Percentiles rank a stretch among this genome's conserved stretches.
These are phyloP conservation scores for Smithornis capensis DNA, from an alignment of 2,113 vertebrate genomes.

Conservation along the genomic window DNA sequence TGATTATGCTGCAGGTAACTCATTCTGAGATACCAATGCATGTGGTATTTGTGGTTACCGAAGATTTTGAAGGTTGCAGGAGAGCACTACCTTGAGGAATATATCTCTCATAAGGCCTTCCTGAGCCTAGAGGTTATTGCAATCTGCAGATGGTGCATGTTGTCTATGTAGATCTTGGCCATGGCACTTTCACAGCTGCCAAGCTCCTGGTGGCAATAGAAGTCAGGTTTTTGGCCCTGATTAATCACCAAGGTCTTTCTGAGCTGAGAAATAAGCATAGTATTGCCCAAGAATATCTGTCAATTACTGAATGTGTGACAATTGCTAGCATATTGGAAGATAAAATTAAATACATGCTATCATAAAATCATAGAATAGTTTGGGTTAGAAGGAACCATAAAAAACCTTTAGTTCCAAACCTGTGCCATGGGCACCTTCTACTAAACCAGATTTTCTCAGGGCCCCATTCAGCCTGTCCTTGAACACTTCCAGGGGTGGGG, in stretches of 20 bases:
- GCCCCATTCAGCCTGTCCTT: neutral
- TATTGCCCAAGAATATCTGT: neutral
- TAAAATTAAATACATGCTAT: neutral
- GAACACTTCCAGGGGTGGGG: neutral
- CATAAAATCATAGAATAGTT: neutral
- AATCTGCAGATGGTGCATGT: neutral
- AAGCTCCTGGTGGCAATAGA: neutral
- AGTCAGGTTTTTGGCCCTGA: neutral
- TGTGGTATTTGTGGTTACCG: neutral
- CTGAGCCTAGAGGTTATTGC: neutral
- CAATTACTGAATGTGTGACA: neutral
- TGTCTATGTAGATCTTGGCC: neutral
- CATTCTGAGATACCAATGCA: neutral
- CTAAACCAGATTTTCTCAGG: neutral
- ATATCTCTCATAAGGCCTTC: neutral
- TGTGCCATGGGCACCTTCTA: neutral
- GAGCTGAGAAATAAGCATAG: neutral
- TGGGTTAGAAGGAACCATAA: neutral
- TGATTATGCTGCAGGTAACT: neutral
- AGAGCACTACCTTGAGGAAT: neutral
- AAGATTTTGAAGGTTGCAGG: neutral
- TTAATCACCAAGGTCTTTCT: neutral
- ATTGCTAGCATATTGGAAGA: neutral
- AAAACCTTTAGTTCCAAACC: neutral
- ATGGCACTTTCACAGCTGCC: neutral